Base-by-base conservation (phyloP, 2,113 vertebrate genomes). In the Carassius carassius region DNA sequence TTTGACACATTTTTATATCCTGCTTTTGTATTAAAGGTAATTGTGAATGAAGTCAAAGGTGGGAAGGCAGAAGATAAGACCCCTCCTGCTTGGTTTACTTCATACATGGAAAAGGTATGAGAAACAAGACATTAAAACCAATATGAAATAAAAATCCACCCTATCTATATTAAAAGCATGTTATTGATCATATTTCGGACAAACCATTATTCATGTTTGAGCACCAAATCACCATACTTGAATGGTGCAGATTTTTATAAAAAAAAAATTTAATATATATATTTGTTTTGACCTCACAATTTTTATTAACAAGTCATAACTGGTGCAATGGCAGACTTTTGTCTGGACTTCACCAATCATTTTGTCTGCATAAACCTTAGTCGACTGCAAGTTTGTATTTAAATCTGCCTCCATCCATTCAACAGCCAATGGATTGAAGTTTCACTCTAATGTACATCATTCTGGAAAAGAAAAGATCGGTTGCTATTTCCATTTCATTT, bases 61-160 rank as follows among this genome's bases (percentile, higher is more conserved):
- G 90, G 88, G 49, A 94, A 92, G 89, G 93, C 93, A 58, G 93
- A 95, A 84, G 94, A 95, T 87, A 95, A 96, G 83, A 95, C 94
- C 32, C 97, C 98, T 67, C 98, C 98, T n/a, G 95, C 96, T 77
- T 99, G 98, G 98, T 99, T 99, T 87, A 98, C 96, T 0, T 96
- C 93, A 47, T 99, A 97, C 92, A 95, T 99, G 95, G 97, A 98
- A 91, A 97, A 94, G 88, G 97, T 98, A 90, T 75, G 58, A 17
- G n/a, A 19, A 47, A 65, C 8, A 35, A 51, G 19, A 23, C 11
- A 16, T 25, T 21, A 5, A 21, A 58, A 2, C 37, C 19, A 19
- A 0, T 17, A 69, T 35, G 25, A 17, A 67, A 32, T 67, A 1
- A 67, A 63, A 13, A 47, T 47, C 49, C 4, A 51, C 13, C 11